Evolutionary conservation across 2,113 vertebrate species (phyloP).

Genomic region (Ctenodactylus gundi): DNA sequence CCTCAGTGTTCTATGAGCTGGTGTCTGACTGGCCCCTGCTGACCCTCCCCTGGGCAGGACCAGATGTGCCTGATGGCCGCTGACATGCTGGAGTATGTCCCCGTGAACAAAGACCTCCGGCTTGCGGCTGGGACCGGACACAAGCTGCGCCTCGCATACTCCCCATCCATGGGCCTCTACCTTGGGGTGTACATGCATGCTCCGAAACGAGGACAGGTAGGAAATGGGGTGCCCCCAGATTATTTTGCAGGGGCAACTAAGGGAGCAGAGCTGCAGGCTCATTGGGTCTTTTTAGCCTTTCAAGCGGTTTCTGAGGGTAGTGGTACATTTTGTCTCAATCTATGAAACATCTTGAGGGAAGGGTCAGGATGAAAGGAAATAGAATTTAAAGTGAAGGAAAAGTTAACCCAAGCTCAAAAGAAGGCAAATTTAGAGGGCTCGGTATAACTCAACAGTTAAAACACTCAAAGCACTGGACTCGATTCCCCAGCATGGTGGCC

Average conservation of each 20-base stretch:
- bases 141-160: conserved; percentile 89
- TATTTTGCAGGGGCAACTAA: neutral
- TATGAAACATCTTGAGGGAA: neutral
- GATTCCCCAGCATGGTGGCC: too few relatives aligned
- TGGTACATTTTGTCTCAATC: neutral
- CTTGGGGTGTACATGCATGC: conserved; percentile 90
- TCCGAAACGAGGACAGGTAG: conserved; percentile 89
- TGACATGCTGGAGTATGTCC: conserved; percentile 93
- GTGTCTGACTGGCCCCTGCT: rapidly evolving
- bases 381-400: neutral
- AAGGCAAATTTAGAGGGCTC: neutral
- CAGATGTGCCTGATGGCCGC: conserved; percentile 94
- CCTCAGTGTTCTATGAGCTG: neutral
- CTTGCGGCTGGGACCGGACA: conserved; percentile 86
- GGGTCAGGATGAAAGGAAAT: neutral
- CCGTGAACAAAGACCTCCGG: conserved; percentile 87
- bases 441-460: too few relatives aligned
- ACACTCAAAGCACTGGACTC: too few relatives aligned
- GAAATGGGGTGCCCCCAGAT: rapidly evolving
- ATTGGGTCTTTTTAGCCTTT: too few relatives aligned
- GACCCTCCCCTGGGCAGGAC: conserved; percentile 81
- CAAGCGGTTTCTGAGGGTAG: too few relatives aligned
- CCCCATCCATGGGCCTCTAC: conserved; percentile 89
- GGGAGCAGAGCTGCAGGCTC: neutral
- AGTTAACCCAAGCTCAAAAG: neutral